Conservation (phyloP, 2,888 invertebrate genomes). For the Mesochorus sp. region DNA sequence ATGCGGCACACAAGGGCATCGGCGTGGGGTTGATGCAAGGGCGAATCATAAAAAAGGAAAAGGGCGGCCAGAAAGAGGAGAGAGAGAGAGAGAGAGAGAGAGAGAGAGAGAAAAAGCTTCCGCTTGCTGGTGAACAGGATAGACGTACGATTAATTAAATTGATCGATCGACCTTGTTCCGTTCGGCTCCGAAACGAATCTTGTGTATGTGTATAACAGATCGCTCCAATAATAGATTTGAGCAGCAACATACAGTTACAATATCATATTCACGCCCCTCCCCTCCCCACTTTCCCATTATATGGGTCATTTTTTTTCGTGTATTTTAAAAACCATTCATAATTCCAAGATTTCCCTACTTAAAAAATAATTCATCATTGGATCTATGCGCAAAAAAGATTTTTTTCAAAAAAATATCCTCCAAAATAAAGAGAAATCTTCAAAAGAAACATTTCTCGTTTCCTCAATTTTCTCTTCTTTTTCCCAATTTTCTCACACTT, state of each 20-base stretch:
- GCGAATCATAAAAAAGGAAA: slow-evolving; percentile 3
- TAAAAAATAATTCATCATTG: not conserved
- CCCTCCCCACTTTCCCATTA: not conserved
- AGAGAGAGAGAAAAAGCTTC: slow-evolving; percentile 29
- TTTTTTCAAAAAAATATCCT: too few species aligned
- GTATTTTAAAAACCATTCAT: not conserved
- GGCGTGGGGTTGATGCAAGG: not conserved
- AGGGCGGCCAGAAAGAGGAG: not conserved
- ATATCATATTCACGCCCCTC: not conserved
- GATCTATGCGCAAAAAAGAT: too few species aligned
- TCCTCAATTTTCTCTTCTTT: not conserved
- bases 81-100: slow-evolving; percentile 13
- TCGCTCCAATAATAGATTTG: slow-evolving; percentile 52
- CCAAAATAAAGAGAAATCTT: too few species aligned
- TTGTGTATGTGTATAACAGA: slow-evolving; percentile 23
- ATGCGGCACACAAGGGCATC: slow-evolving; percentile 7
- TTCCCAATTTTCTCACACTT: not conserved
- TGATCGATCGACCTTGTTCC: slow-evolving; percentile 60
- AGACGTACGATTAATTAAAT: slow-evolving; percentile 59
- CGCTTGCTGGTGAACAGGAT: slow-evolving; percentile 3
- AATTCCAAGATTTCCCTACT: not conserved
- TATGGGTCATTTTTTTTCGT: slow-evolving; percentile 23
- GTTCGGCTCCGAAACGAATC: slow-evolving; percentile 32
- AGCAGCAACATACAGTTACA: slow-evolving; percentile 2
- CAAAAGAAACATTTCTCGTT: not conserved